These are phyloP conservation scores for Eulithis testata DNA, from an alignment of 2,888 invertebrate species.

Conservation along the genomic window DNA sequence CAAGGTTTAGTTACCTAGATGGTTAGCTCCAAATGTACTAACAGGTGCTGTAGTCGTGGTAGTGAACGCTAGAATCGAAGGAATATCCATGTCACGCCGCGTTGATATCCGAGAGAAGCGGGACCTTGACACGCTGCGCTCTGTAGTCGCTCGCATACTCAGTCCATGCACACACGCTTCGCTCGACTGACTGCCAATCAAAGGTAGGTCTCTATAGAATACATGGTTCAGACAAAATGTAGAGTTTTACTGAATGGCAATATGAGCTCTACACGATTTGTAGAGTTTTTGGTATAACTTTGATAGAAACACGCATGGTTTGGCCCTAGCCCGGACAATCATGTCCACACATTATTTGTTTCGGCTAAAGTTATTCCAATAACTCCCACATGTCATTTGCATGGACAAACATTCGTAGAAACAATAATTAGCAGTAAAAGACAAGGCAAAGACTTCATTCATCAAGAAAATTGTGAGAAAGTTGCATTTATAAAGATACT, in stretches of 20 bases:
- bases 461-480: conserved; percentile 66
- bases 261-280: too few relatives aligned
- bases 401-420: background rate
- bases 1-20: background rate
- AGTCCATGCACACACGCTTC: conserved; percentile 69
- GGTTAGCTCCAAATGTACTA: conserved; percentile 15
- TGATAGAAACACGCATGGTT: too few relatives aligned
- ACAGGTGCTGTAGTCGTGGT: conserved; percentile 61
- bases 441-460: conserved; percentile 30
- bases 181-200: conserved; percentile 47
- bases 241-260: too few relatives aligned
- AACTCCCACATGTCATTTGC: too few relatives aligned
- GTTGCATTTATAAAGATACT: conserved; percentile 49
- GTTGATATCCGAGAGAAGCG: conserved; percentile 73
- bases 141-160: conserved; percentile 65
- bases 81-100: conserved; percentile 77
- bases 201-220: background rate
- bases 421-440: conserved; percentile 4
- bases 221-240: background rate
- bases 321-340: too few relatives aligned
- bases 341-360: too few relatives aligned
- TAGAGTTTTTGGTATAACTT: too few relatives aligned
- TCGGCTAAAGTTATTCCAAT: too few relatives aligned
- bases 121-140: conserved; percentile 73
- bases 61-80: conserved; percentile 73